Evolutionary conservation across 2,797 vertebrate genomes (phyloP), one percentile per base, ranked within the genome.

Genomic region (Pempheris klunzingeri): DNA sequence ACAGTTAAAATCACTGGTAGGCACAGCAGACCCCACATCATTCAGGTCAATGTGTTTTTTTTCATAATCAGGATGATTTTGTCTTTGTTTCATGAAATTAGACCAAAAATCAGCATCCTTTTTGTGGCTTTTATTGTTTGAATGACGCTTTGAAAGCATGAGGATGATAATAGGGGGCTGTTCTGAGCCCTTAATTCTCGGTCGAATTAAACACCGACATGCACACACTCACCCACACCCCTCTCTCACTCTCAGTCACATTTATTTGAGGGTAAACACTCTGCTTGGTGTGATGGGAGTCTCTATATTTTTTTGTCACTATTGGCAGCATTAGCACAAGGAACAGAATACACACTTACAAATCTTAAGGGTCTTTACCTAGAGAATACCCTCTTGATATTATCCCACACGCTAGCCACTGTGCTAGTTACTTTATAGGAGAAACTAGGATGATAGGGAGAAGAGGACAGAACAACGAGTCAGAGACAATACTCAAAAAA

Each of bases 381-480:
- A 98, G 96, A 95, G 96, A 98, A 97, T 94, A 97, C 88, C 95
- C 90, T 97, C 97, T 97, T 97, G 97, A 98, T 93, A 93, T 96
- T 97, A 97, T 97, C 95, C 97, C 97, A 98, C 93, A 97, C 93
- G 96, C 96, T 98, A 97, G 96, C 95, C 92, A 98, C 95, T 94
- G 96, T 96, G 96, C 95, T 95, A 96, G 96, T 97, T 97, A 98
- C 94, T 97, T 97, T 97, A 96, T 97, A 96, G 94, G 96, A 97
- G 96, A 97, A 96, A 96, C 97, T 98, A 95, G 93, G 91, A 94
- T 87, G 93, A 93, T 92, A 93, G 87, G 92, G 88, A 88, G 74
- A 89, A 93, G 88, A 93, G 92, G 93, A 94, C 94, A 92, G 87
- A 93, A 92, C 90, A 96, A 92, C 94, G 90, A 94, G 95, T 94